phyloP scores from a whole-genome alignment of 2,888 invertebrate species.

The Rhagonycha fulva region DNA sequence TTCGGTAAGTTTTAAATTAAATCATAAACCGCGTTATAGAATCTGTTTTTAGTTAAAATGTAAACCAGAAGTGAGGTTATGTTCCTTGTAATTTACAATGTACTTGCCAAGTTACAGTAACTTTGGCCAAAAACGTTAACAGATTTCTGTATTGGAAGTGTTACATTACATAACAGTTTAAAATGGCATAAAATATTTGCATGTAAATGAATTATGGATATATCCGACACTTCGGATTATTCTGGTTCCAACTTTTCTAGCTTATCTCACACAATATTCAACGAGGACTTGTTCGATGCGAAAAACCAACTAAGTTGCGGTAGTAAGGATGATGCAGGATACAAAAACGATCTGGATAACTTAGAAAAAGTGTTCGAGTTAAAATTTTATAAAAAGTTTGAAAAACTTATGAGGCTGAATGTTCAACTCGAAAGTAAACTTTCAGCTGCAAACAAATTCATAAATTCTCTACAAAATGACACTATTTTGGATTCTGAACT shows the following conservation, averaged over 20 bases:
- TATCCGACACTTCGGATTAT: neutral
- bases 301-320: neutral
- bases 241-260: neutral
- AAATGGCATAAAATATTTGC: neutral
- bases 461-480: slow-evolving; percentile 3
- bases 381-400: slow-evolving; percentile 19
- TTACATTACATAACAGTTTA: neutral
- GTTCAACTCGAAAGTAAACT: slow-evolving; percentile 20
- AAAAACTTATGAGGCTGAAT: slow-evolving; percentile 16
- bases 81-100: neutral
- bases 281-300: neutral
- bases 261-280: neutral
- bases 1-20: neutral
- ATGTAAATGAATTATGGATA: neutral
- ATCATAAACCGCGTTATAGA: neutral
- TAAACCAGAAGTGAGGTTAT: neutral
- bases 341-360: slow-evolving; percentile 21
- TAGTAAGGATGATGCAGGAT: neutral
- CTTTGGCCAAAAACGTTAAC: neutral
- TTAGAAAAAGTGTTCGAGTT: slow-evolving; percentile 19
- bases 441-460: slow-evolving; percentile 7
- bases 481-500: neutral
- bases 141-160: neutral
- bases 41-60: neutral
- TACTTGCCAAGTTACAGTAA: neutral